Percentiles rank a stretch among this genome's conserved stretches.
These are phyloP conservation scores for Magallana angulata DNA, from an alignment of 1,140 invertebrate species.

Conservation along the genomic window DNA sequence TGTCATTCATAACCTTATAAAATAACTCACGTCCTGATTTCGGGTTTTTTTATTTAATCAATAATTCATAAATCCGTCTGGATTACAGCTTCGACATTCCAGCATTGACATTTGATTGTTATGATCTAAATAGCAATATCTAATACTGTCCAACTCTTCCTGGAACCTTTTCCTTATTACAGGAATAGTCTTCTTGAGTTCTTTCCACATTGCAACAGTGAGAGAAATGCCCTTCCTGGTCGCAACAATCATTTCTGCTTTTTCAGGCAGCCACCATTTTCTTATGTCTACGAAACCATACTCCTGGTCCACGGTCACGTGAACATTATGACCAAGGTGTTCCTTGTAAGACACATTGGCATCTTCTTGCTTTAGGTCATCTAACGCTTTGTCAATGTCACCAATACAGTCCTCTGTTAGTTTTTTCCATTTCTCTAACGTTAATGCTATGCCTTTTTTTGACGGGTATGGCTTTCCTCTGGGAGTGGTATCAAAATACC, in stretches of 20 bases:
- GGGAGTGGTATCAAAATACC: neutral
- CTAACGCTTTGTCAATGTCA: neutral
- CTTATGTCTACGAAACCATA: conserved; percentile 6
- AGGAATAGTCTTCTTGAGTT: conserved; percentile 12
- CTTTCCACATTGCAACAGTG: neutral
- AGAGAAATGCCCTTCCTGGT: neutral
- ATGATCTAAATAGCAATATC: neutral
- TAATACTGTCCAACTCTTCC: neutral
- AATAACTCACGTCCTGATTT: neutral
- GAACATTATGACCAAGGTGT: neutral
- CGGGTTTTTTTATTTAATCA: neutral
- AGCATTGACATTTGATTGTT: neutral
- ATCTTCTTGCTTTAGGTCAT: neutral
- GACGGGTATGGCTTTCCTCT: neutral
- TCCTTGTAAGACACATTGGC: neutral
- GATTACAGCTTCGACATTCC: neutral
- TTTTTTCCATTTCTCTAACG: neutral
- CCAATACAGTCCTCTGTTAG: neutral
- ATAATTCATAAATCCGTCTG: neutral
- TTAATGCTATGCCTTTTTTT: neutral
- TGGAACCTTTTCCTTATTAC: neutral
- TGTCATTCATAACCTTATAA: neutral
- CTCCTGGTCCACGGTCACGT: neutral
- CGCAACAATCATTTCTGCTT: neutral
- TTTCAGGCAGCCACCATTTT: conserved; percentile 1